Evolutionary conservation across 2,888 invertebrate genomes (phyloP).

Genomic region (Xestobium rufovillosum): DNA sequence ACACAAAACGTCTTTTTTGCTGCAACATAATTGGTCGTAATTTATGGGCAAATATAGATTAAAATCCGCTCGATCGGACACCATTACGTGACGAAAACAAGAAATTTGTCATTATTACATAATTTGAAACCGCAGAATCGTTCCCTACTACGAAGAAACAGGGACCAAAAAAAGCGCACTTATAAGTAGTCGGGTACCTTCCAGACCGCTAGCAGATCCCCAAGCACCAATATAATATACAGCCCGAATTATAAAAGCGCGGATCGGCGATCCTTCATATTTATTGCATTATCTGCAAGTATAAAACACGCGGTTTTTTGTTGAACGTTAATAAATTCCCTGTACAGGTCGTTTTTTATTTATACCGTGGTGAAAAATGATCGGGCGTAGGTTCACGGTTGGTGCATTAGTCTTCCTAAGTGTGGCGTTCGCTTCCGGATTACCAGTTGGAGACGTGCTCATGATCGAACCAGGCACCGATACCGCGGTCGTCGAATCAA

Average conservation of each 20-base stretch:
- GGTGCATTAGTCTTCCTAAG: constrained; percentile 13
- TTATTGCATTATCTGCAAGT: constrained; percentile 16
- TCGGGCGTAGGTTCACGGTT: constrained; percentile 13
- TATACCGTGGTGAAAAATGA: constrained; percentile 12
- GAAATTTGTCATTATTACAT: too few relatives aligned
- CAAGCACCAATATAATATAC: constrained; percentile 21
- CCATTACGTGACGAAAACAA: too few relatives aligned
- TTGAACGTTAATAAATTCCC: constrained; percentile 22
- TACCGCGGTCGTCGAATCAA: constrained; percentile 50
- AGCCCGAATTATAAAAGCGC: constrained; percentile 19
- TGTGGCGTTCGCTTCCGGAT: constrained; percentile 12
- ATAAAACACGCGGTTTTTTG: constrained; percentile 17
- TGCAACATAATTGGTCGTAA: too few relatives aligned
- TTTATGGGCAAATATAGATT: too few relatives aligned
- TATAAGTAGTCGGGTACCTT: constrained; percentile 23
- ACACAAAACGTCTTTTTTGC: too few relatives aligned
- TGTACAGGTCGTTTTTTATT: constrained; percentile 4
- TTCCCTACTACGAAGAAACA: too few relatives aligned
- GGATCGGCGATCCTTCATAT: constrained; percentile 14
- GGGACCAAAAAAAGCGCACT: constrained; percentile 23
- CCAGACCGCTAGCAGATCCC: constrained; percentile 19
- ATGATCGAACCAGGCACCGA: constrained; percentile 43
- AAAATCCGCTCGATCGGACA: too few relatives aligned
- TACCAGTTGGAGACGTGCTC: constrained; percentile 26
- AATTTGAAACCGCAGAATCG: too few relatives aligned